Evolutionary conservation across 2,888 invertebrate genomes (phyloP).

Genomic region (Scrobipalpa atriplicella): DNA sequence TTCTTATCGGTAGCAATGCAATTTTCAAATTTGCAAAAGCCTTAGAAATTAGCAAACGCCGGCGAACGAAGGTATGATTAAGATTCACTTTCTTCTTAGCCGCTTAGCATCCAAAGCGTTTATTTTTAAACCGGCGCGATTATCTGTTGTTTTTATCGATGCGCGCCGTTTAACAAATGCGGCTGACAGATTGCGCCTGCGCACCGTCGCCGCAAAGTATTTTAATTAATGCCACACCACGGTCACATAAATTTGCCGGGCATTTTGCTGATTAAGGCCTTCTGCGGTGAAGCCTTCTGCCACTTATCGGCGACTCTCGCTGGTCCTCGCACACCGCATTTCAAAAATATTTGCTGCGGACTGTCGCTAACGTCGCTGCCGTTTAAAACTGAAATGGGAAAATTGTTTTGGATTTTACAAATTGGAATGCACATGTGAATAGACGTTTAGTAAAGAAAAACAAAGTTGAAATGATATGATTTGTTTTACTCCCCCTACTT

Average conservation of each 20-base stretch:
- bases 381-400: slow-evolving; percentile 5
- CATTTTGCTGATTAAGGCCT: slow-evolving; percentile 62
- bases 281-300: slow-evolving; percentile 38
- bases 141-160: slow-evolving; percentile 42
- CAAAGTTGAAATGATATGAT: no score
- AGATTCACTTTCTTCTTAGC: slow-evolving; percentile 23
- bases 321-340: slow-evolving; percentile 27
- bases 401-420: neutral
- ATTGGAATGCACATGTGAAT: no score
- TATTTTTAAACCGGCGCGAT: slow-evolving; percentile 1
- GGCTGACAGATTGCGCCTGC: slow-evolving; percentile 57
- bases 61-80: slow-evolving; percentile 1
- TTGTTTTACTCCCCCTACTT: no score
- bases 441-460: no score
- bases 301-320: slow-evolving; percentile 42
- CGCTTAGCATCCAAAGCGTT: neutral
- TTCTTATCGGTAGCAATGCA: neutral
- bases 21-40: neutral
- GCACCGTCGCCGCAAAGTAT: slow-evolving; percentile 57
- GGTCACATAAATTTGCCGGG: slow-evolving; percentile 61
- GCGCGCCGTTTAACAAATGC: slow-evolving; percentile 43
- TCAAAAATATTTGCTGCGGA: slow-evolving; percentile 28
- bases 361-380: neutral
- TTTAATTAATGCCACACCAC: slow-evolving; percentile 72
- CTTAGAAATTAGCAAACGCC: neutral